phyloP scores from a whole-genome alignment of 1,140 invertebrate genomes.

The Aphis craccivora region DNA sequence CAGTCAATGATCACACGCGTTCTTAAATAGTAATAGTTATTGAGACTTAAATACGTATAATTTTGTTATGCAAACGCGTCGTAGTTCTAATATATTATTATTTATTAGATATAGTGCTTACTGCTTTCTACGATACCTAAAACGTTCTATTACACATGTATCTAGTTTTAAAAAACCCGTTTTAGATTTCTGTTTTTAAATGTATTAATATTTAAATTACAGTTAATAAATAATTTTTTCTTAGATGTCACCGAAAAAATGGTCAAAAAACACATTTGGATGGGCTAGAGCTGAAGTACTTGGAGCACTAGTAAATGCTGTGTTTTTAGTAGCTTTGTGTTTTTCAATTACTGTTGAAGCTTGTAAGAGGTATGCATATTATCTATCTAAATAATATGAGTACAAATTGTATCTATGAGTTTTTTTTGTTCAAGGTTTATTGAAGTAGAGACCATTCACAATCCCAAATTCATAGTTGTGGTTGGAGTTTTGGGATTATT shows the following conservation, averaged over 20 bases:
- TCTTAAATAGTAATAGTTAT: too few species aligned
- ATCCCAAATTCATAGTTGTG: constrained; percentile 77
- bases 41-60: neutral
- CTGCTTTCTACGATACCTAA: neutral
- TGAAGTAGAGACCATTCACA: constrained; percentile 82
- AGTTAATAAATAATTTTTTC: neutral
- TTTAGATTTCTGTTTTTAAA: neutral
- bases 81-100: neutral
- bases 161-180: neutral
- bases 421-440: constrained; percentile 70
- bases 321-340: constrained; percentile 91
- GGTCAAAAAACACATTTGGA: constrained; percentile 94
- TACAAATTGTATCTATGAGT: constrained; percentile 5
- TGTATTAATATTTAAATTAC: neutral
- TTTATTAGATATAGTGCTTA: neutral
- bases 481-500: constrained; percentile 82
- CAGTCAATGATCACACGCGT: constrained; percentile 4
- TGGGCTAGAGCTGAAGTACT: constrained; percentile 93
- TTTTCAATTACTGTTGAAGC: constrained; percentile 92
- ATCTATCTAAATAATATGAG: neutral
- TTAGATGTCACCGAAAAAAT: constrained; percentile 93
- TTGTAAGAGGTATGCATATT: constrained; percentile 72
- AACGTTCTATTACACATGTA: neutral
- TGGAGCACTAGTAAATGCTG: constrained; percentile 91
- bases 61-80: neutral